Evolutionary conservation across 2,113 vertebrate genomes (phyloP), one percentile per base, ranked within the genome.

Genomic region (Eptesicus fuscus): DNA sequence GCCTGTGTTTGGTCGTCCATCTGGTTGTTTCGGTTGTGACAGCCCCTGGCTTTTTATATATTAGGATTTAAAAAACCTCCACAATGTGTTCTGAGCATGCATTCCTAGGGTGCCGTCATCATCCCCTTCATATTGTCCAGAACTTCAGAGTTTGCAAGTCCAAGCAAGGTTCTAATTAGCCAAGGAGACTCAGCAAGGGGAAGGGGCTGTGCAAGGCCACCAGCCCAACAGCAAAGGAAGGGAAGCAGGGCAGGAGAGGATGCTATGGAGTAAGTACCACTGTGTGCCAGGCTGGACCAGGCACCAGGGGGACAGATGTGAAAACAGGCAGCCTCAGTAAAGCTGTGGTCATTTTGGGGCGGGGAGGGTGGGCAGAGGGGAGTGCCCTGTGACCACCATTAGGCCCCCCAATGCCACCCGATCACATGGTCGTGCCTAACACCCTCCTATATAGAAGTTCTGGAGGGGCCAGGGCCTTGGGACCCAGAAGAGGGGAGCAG

Each of bases 221-320:
- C 85, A 53, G 53, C 7, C 74, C 49, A 63, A n/a, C 13, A 20
- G 76, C 83, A 80, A 23, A 63, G 0, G 25, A 42, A 37, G 37
- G 18, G 9, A 12, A 35, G n/a, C 42, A 9, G 67, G 20, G 44
- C 56, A 42, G 20, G 42, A 28, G 28, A 12, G 25, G 51, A 9
- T 28, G 16, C 1, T 56, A 49, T 78, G 3, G 0, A 18, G 86
- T 16, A 20, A 56, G 47, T 23, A n/a, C 47, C 0, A 0, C 4
- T 22, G 25, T 51, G 63, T 44, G 88, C 86, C 69, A 35, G 1
- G 28, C 10, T 0, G 1, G 22, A 37, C 47, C 1, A 1, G 17
- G 65, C 32, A 53, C 49, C 17, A 2, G 67, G 28, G 1, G 22
- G 47, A 35, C 47, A 20, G 10, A 35, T 1, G 16, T 59, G 40